Conservation (phyloP, 2,888 invertebrate species). For the Epirrita christyi region DNA sequence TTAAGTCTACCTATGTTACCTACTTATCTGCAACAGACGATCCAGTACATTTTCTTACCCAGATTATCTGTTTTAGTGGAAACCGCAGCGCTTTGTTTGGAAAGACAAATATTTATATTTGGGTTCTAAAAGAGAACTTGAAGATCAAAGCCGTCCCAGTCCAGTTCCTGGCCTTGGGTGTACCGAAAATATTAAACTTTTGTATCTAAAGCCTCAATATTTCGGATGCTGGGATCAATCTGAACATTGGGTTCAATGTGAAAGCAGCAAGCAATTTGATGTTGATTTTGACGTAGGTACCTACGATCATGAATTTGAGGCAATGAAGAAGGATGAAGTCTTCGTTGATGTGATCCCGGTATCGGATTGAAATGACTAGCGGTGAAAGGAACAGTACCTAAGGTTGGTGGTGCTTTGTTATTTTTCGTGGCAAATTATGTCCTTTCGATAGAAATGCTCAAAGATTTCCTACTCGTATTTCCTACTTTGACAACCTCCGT, state of each 20-base stretch:
- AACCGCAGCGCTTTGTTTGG: constrained; percentile 61
- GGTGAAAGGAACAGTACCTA: too few relatives aligned
- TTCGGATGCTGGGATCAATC: constrained; percentile 62
- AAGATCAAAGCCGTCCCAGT: constrained; percentile 55
- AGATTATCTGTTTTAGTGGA: constrained; percentile 20
- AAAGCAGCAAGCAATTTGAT: constrained; percentile 35
- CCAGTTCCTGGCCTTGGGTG: constrained; percentile 59
- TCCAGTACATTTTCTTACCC: background rate
- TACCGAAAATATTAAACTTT: constrained; percentile 59
- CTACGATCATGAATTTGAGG: background rate
- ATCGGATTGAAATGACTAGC: background rate
- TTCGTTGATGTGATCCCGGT: background rate
- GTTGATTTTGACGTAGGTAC: background rate
- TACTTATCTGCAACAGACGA: background rate
- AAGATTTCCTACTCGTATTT: too few relatives aligned
- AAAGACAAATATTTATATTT: constrained; percentile 83
- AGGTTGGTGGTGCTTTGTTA: too few relatives aligned
- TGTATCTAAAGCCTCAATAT: constrained; percentile 59
- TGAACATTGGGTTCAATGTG: constrained; percentile 64
- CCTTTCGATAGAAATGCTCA: too few relatives aligned
- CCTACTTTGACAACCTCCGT: too few relatives aligned
- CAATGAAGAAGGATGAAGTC: too few relatives aligned
- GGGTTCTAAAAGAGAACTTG: constrained; percentile 69
- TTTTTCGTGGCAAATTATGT: too few relatives aligned
- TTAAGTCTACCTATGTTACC: too few relatives aligned